phyloP scores from a whole-genome alignment of 2,797 vertebrate species.

The Hoplostethus atlanticus region DNA sequence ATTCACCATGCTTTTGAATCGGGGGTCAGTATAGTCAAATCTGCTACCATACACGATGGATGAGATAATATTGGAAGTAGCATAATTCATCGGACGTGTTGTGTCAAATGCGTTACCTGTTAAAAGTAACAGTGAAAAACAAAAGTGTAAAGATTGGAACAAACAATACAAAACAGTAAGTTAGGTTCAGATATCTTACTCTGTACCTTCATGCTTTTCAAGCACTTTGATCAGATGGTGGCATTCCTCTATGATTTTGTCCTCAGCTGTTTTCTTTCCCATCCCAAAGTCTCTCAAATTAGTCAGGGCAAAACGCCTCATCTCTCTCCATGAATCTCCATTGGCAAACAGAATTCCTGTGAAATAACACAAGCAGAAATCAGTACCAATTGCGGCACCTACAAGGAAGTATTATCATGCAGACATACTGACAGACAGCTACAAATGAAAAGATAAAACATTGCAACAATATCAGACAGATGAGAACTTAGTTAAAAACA shows the following conservation, averaged over 20 bases:
- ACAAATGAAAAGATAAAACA: too few species aligned
- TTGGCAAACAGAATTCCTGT: slow-evolving; percentile 76
- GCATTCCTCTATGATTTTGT: slow-evolving; percentile 73
- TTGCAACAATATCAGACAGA: too few species aligned
- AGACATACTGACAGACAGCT: too few species aligned
- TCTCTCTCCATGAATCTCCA: slow-evolving; percentile 77
- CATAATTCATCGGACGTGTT: slow-evolving; percentile 32
- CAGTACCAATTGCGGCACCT: too few species aligned
- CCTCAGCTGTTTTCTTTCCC: slow-evolving; percentile 72
- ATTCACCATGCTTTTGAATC: slow-evolving; percentile 58
- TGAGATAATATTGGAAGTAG: slow-evolving; percentile 69
- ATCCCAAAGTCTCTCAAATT: slow-evolving; percentile 79
- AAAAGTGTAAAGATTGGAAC: too few species aligned
- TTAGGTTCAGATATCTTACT: too few species aligned
- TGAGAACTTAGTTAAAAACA: too few species aligned
- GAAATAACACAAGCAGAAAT: too few species aligned
- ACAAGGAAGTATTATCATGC: background rate
- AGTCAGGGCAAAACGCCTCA: slow-evolving; percentile 76
- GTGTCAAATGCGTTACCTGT: slow-evolving; percentile 74
- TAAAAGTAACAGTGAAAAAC: too few species aligned
- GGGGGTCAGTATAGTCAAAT: slow-evolving; percentile 62
- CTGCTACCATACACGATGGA: slow-evolving; percentile 62
- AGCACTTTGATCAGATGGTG: slow-evolving; percentile 63
- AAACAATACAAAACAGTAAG: too few species aligned
- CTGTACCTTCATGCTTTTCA: slow-evolving; percentile 63